Evolutionary conservation across 2,888 invertebrate genomes (phyloP).

Genomic region (Colletes collaris): DNA sequence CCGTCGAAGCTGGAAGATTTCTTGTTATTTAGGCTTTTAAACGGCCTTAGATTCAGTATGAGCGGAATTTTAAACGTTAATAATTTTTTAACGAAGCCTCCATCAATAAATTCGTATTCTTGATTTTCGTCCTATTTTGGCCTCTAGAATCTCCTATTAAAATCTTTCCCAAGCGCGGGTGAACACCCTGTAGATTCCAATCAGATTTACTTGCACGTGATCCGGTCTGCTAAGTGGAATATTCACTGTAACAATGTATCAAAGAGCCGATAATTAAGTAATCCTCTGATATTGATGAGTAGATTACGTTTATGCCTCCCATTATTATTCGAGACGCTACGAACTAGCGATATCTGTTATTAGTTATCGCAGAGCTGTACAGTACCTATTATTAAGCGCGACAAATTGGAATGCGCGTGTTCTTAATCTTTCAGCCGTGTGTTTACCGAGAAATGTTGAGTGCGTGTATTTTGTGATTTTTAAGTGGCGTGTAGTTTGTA

Average conservation of each 20-base stretch:
- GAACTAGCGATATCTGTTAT: conserved; percentile 14
- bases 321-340: not conserved
- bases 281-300: not conserved
- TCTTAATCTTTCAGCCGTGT: conserved; percentile 28
- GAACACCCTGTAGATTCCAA: too few relatives aligned
- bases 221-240: not conserved
- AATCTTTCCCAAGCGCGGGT: too few relatives aligned
- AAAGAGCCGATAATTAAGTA: conserved; percentile 8
- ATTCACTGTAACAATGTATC: conserved; percentile 2
- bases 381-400: conserved; percentile 18
- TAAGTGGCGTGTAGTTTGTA: conserved; percentile 5
- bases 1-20: too few relatives aligned
- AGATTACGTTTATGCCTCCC: not conserved
- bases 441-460: conserved; percentile 19
- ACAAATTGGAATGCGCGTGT: conserved; percentile 23
- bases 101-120: too few relatives aligned
- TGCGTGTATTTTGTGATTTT: conserved; percentile 24
- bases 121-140: too few relatives aligned
- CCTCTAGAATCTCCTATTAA: too few relatives aligned
- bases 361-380: not conserved
- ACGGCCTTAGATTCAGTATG: too few relatives aligned
- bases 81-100: too few relatives aligned
- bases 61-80: too few relatives aligned
- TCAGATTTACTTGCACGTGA: too few relatives aligned
- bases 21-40: too few relatives aligned